Conservation (phyloP, 37 sponge, comb jelly and placozoan species). For the Corticium candelabrum region DNA sequence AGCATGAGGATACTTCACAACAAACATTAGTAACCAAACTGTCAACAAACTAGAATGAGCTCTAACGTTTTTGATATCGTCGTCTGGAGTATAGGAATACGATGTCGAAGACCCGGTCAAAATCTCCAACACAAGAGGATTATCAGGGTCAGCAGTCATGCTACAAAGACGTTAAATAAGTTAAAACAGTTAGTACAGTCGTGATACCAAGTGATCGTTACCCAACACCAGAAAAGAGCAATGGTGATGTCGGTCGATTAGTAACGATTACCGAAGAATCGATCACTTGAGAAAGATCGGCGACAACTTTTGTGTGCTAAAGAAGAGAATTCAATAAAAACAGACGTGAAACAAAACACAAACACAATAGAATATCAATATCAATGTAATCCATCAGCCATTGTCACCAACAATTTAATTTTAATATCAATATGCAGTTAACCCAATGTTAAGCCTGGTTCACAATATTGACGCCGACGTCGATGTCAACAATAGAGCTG, state of each 20-base stretch:
- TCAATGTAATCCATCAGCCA: no score
- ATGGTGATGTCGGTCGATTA: not conserved
- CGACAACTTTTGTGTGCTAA: not conserved
- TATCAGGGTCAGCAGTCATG: constrained; percentile 83
- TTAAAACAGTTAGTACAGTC: no score
- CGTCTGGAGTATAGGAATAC: constrained; percentile 68
- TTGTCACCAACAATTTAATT: no score
- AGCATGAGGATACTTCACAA: constrained; percentile 71
- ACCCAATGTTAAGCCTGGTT: no score
- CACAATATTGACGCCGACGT: no score
- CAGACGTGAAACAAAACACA: no score
- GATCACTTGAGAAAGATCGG: not conserved
- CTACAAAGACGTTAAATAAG: not conserved
- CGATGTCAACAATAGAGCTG: no score
- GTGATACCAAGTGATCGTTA: no score
- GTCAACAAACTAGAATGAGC: not conserved
- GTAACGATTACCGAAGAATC: not conserved
- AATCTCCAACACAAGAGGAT: constrained; percentile 79
- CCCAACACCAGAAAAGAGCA: not conserved
- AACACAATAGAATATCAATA: no score
- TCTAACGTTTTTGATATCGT: constrained; percentile 34
- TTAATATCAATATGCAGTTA: no score
- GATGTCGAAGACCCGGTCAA: constrained; percentile 74
- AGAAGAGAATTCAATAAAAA: no score
- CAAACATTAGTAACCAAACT: not conserved